Percentiles rank a stretch among this genome's conserved stretches.
Conservation (phyloP, 2,797 vertebrate genomes). For the Manis pentadactyla region DNA sequence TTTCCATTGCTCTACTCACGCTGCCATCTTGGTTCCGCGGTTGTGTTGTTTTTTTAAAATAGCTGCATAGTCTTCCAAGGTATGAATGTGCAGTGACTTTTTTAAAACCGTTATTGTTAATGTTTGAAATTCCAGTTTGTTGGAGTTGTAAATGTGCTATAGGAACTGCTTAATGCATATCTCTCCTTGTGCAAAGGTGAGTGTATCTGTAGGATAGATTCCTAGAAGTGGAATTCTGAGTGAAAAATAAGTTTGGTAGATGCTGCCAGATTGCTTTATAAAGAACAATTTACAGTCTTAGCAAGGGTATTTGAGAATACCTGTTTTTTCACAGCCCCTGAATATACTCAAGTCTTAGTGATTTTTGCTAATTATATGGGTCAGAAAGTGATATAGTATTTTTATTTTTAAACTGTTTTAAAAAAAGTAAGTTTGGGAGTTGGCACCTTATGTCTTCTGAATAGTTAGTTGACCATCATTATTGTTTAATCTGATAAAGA, state of each 20-base stretch:
- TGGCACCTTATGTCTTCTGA: conserved; percentile 14
- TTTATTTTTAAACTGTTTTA: conserved; percentile 27
- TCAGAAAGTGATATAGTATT: not conserved
- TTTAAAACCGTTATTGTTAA: not conserved
- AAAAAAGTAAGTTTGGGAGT: not conserved
- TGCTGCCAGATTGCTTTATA: not conserved
- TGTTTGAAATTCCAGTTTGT: not conserved
- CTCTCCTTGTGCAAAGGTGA: not conserved
- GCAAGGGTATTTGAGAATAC: not conserved
- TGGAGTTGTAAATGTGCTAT: not conserved
- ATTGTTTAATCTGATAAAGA: conserved; percentile 13
- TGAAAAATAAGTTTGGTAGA: not conserved
- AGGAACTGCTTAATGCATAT: not conserved
- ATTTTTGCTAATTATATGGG: conserved; percentile 5
- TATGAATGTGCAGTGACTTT: not conserved
- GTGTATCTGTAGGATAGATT: not conserved
- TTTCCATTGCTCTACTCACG: no score
- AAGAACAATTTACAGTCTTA: not conserved
- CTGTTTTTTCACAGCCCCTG: not conserved
- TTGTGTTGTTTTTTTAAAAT: not conserved
- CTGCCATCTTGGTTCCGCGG: no score
- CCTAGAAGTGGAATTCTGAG: conserved; percentile 44
- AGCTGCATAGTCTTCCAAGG: not conserved
- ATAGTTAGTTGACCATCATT: not conserved
- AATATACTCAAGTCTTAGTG: not conserved